Evolutionary conservation across 2,113 vertebrate species (phyloP), one percentile per base, ranked within the genome.

Genomic region (Engraulis encrasicolus): DNA sequence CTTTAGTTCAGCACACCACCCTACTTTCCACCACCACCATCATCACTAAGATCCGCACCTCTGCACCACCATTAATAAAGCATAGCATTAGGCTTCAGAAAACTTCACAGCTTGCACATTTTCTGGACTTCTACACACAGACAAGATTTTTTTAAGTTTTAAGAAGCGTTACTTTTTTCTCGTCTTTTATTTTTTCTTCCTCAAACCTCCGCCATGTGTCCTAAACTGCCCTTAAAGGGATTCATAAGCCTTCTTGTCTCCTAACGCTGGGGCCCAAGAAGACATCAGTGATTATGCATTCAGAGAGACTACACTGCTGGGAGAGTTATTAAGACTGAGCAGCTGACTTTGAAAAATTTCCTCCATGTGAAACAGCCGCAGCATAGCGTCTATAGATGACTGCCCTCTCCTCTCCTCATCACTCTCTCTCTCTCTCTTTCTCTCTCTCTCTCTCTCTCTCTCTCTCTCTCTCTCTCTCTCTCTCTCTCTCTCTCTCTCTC

Each of bases 51-150:
- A n/a, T n/a, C 48, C 34, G 17, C 34, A 4, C 34, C 27, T 2
- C 27, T 14, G 23, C 52, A 3, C 45, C 27, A 31, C 50, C 80
- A 85, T 48, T 58, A 81, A 85, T 85, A 85, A 84, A 81, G 49
- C 84, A 81, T 34, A 31, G 61, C 81, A 81, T 48, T 17, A 81
- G 78, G 48, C 31, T 52, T 85, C 81, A 52, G 66, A 82, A n/a
- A 82, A 85, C 49, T 77, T 58, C 58, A 61, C 79, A 84, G 58
- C 77, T 81, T 81, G 79, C 66, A 78, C 27, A 27, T 81, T 77
- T 45, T 66, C 58, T 66, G 19, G 4, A 58, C 20, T 19, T 23
- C 34, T 71, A n/a, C 58, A 66, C 9, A 9, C 23, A 66, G 12
- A 27, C 58, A 66, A n/a, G n/a, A n/a, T n/a, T n/a, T n/a, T n/a